Evolutionary conservation across 1,140 invertebrate genomes (phyloP), one percentile per base, ranked within the genome.

Genomic region (Brachionus plicatilis): DNA sequence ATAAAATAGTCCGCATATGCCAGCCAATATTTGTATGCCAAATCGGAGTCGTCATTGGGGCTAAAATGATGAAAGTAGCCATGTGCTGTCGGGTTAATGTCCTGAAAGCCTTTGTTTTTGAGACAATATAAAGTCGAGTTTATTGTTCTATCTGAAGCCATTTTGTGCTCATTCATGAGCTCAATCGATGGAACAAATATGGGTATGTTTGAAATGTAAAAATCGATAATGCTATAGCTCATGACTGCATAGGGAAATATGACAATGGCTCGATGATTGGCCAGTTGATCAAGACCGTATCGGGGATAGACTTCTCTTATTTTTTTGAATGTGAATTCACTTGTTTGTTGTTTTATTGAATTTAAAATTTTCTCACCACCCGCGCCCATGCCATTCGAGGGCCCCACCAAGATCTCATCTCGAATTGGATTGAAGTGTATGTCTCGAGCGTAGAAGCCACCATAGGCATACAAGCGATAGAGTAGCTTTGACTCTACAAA

Each of bases 231-330:
- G 27, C 68, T 66, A 20, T 84, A 72, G 17, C 33, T 45, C 29
- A 82, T 82, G 8, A 79, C 70, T 43, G 85, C 84, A 37, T 85
- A 84, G 7, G 85, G 85, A 14, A 85, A 72, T n/a, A 83, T 27
- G 20, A 85, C 76, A 20, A 85, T 53, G 14, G 84, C 85, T 37
- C 37, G 17, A 72, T 85, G 84, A 29, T 43, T 65, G 14, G 84
- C 84, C 12, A 85, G 27, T 41, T 85, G 79, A 12, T 14, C 43
- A 47, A 85, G 85, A 9, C 29, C n/a, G 56, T 86, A 86, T 24
- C 85, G 85, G 1, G 50, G 11, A 65, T 82, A 82, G 45, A 82
- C 9, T 29, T 60, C 27, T 82, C 53, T 65, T 12, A 60, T 33
- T 3, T 47, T 41, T 27, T 27, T 33, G 20, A 82, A 82, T 29